Evolutionary conservation across 1,140 invertebrate species (phyloP).

Genomic region (Agrypnia vestita): DNA sequence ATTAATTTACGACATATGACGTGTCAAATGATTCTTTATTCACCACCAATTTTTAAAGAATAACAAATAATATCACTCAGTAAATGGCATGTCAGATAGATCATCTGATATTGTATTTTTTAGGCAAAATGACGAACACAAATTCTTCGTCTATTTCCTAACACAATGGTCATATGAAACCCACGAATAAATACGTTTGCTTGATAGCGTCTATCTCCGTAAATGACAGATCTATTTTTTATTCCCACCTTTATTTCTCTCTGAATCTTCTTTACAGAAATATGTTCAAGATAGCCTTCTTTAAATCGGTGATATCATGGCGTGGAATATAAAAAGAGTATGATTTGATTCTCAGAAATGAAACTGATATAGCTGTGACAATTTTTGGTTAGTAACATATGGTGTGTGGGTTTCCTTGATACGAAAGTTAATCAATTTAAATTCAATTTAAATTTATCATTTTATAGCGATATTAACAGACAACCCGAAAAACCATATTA

Average conservation of each 20-base stretch:
- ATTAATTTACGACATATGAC: too few relatives aligned
- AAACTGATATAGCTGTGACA: constrained; percentile 24
- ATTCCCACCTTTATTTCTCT: constrained; percentile 27
- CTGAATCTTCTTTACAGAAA: constrained; percentile 27
- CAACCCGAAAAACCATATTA: too few relatives aligned
- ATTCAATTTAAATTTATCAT: too few relatives aligned
- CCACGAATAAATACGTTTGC: constrained; percentile 41
- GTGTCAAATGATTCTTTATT: too few relatives aligned
- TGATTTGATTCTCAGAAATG: constrained; percentile 29
- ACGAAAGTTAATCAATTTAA: too few relatives aligned
- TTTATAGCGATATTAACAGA: too few relatives aligned
- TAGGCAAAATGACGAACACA: constrained; percentile 28
- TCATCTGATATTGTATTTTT: constrained; percentile 40
- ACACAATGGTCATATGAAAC: constrained; percentile 42
- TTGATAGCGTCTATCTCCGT: constrained; percentile 50
- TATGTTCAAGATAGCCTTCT: constrained; percentile 35
- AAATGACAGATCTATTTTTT: constrained; percentile 54
- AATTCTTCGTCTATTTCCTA: constrained; percentile 18
- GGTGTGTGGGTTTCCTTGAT: too few relatives aligned
- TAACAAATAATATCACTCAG: too few relatives aligned
- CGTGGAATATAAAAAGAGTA: not conserved
- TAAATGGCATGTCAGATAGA: constrained; percentile 35
- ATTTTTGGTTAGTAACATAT: not conserved
- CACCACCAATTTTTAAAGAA: too few relatives aligned
- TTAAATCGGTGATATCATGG: constrained; percentile 20